phyloP scores from a whole-genome alignment of 2,113 vertebrate genomes.

The Labeo rohita region DNA sequence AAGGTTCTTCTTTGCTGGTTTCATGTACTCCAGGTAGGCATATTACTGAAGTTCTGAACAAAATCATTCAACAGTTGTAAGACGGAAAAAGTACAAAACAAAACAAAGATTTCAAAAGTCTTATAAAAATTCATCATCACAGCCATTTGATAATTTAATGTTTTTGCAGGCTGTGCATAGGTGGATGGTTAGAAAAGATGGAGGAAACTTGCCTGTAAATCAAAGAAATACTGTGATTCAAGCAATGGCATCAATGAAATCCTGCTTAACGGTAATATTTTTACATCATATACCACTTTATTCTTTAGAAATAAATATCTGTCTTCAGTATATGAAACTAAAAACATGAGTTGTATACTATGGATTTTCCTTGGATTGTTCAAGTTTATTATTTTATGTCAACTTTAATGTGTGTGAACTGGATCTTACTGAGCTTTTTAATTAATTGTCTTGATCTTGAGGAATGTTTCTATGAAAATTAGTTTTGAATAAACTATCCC shows the following conservation, averaged over 20 bases:
- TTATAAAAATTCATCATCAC: not conserved
- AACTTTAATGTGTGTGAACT: too few species aligned
- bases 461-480: not conserved
- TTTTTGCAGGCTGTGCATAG: conserved; percentile 19
- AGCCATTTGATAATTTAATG: too few species aligned
- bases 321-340: not conserved
- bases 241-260: conserved; percentile 13
- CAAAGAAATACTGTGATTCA: not conserved
- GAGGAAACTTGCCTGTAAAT: not conserved
- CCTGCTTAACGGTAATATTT: conserved; percentile 27
- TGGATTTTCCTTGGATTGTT: not conserved
- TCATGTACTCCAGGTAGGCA: conserved; percentile 29
- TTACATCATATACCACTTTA: not conserved
- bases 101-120: not conserved
- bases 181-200: conserved; percentile 11
- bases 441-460: too few species aligned
- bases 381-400: not conserved
- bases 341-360: not conserved
- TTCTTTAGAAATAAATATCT: not conserved
- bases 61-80: not conserved
- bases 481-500: not conserved
- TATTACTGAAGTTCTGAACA: not conserved
- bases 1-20: conserved; percentile 40
- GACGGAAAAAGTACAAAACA: not conserved
- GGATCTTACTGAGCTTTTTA: too few species aligned